A percentile compares a stretch with the other conserved stretches of the same genome.
These are phyloP conservation scores for Ferdinandea cuprea DNA, from an alignment of 2,888 invertebrate species.

Conservation along the genomic window DNA sequence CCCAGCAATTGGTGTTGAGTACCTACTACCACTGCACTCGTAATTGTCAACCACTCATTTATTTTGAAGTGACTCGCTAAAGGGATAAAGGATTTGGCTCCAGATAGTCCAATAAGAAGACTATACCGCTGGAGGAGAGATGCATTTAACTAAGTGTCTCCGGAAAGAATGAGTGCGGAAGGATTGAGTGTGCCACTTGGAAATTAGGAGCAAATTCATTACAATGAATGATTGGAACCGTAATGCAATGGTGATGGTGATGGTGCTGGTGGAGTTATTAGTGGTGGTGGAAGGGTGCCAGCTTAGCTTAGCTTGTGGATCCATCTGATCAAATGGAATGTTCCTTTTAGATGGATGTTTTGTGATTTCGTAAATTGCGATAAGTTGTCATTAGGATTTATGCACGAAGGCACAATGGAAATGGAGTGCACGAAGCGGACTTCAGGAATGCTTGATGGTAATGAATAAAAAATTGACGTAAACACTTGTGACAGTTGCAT, in stretches of 20 bases:
- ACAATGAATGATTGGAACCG: slow-evolving; percentile 47
- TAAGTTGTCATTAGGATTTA: slow-evolving; percentile 31
- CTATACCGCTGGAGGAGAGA: slow-evolving; percentile 8
- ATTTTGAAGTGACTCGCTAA: slow-evolving; percentile 54
- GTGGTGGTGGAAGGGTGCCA: slow-evolving; percentile 9
- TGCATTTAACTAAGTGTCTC: slow-evolving; percentile 9
- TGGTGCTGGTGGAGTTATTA: not conserved
- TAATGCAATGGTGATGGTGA: slow-evolving; percentile 34
- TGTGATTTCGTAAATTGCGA: slow-evolving; percentile 13
- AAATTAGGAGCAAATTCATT: slow-evolving; percentile 64
- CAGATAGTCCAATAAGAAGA: slow-evolving; percentile 39
- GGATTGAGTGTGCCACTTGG: slow-evolving; percentile 45
- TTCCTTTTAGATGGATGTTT: slow-evolving; percentile 8
- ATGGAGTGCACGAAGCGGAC: not conserved
- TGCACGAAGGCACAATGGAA: slow-evolving; percentile 5
- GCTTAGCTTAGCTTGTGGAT: slow-evolving; percentile 12
- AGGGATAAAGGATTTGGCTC: slow-evolving; percentile 53
- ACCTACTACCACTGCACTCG: slow-evolving; percentile 36
- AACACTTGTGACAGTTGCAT: not conserved
- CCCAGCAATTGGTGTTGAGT: slow-evolving; percentile 39
- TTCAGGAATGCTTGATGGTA: not conserved
- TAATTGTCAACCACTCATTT: slow-evolving; percentile 69
- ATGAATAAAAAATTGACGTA: not conserved
- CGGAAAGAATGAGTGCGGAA: slow-evolving; percentile 29
- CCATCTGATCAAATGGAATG: slow-evolving; percentile 23